A percentile compares a stretch with the other conserved stretches of the same genome.
Conservation (phyloP, 2,888 invertebrate genomes). For the Chydorus sphaericus region DNA sequence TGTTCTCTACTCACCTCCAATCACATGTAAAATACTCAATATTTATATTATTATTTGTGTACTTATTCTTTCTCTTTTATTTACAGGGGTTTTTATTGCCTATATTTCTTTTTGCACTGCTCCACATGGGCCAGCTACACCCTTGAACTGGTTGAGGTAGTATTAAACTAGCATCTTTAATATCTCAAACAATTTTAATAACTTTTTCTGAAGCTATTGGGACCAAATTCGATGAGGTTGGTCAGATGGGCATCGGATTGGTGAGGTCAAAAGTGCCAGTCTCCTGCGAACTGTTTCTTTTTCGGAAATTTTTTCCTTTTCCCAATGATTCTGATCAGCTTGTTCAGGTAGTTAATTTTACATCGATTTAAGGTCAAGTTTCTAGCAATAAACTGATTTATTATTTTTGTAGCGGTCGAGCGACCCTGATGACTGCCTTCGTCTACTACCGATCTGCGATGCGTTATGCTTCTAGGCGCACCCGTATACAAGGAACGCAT, state of each 20-base stretch:
- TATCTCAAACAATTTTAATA: neutral
- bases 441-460: constrained; percentile 87
- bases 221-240: constrained; percentile 84
- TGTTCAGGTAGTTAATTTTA: constrained; percentile 82
- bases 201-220: constrained; percentile 52
- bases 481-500: constrained; percentile 87
- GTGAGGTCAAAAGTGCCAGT: constrained; percentile 82
- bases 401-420: constrained; percentile 74
- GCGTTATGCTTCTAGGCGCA: constrained; percentile 84
- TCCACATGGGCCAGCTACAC: constrained; percentile 90
- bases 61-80: constrained; percentile 9
- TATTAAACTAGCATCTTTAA: constrained; percentile 32
- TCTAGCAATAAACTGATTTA: neutral
- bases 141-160: constrained; percentile 75
- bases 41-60: neutral
- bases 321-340: constrained; percentile 37
- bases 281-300: constrained; percentile 82
- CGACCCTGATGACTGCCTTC: constrained; percentile 80
- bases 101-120: constrained; percentile 73
- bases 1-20: constrained; percentile 77
- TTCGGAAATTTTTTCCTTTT: constrained; percentile 67
- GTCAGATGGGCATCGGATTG: constrained; percentile 65
- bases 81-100: constrained; percentile 76
- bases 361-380: no score
- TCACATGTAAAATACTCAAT: constrained; percentile 47